Evolutionary conservation across 2,888 invertebrate genomes (phyloP), one percentile per base, ranked within the genome.

Genomic region (Pimpla rufipes): DNA sequence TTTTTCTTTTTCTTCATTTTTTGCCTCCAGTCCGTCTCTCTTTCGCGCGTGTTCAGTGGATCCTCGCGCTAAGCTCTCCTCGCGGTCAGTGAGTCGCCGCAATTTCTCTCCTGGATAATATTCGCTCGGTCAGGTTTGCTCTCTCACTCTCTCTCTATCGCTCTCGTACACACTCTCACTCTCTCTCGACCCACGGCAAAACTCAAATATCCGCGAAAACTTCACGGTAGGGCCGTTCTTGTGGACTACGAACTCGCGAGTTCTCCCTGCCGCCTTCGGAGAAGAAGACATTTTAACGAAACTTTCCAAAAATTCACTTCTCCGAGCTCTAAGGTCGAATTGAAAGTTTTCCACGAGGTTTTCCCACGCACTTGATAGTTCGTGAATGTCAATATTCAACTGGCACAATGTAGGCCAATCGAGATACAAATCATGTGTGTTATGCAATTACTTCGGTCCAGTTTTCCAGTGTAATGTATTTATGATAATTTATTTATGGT

Each of bases 21-120:
- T 45, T 13, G 21, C 55, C 35, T 37, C n/a, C 16, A n/a, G 37
- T 62, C 18, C 37, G 37, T 13, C 45, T 37, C 35, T 10, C 7
- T 47, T 21, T 29, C 47, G 57, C 18, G n/a, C 50, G 21, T 47
- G 2, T 62, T 5, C 37, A 4, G 37, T 16, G 16, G 37, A 37
- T 62, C 59, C 18, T 1, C 45, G 1, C 45, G 45, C 21, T 68
- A 66, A 71, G 55, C 64, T 55, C 55, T 47, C 64, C 68, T 70
- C 70, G 70, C 80, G 75, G 75, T 80, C 80, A 80, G 70, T 50
- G 42, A 80, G 75, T 70, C 80, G 18, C 52, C 75, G 35, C 55
- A 75, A 75, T 70, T 80, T 75, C 68, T 64, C 45, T 57, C 21
- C 59, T 35, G 50, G 29, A 62, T 68, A 66, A 81, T 70, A 75